These are phyloP conservation scores for Psettodes erumei DNA, from an alignment of 2,113 vertebrate genomes.

Conservation along the genomic window DNA sequence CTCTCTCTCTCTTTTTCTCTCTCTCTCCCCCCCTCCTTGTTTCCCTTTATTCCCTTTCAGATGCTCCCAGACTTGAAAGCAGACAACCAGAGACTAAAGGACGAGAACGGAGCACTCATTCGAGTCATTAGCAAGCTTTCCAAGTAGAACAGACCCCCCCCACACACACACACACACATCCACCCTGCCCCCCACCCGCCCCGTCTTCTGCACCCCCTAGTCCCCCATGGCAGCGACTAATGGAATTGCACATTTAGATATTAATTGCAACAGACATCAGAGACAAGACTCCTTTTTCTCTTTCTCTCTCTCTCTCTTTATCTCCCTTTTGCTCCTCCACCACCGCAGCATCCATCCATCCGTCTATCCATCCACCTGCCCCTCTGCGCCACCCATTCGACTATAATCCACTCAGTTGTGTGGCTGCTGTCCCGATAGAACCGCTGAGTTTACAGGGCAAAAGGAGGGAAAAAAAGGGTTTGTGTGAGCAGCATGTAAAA, in stretches of 20 bases:
- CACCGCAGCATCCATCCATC: conserved; percentile 52
- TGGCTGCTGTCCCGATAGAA: conserved; percentile 89
- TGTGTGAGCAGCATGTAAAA: conserved; percentile 56
- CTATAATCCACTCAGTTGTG: conserved; percentile 84
- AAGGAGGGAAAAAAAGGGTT: conserved; percentile 18
- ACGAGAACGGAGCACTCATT: conserved; percentile 92
- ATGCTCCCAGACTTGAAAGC: conserved; percentile 99
- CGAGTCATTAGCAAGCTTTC: conserved; percentile 82
- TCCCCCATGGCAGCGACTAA: conserved; percentile 85
- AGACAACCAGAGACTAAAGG: conserved; percentile 99
- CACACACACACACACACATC: too few species aligned
- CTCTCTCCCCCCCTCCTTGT: not conserved
- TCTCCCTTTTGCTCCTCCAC: conserved; percentile 27
- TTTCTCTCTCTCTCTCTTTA: conserved; percentile 19
- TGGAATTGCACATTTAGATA: conserved; percentile 91
- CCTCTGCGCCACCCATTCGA: conserved; percentile 1
- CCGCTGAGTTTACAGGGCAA: conserved; percentile 93
- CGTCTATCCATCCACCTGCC: conserved; percentile 4
- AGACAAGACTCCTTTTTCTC: conserved; percentile 66
- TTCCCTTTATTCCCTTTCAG: conserved; percentile 79
- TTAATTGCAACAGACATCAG: conserved; percentile 86
- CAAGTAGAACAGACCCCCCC: conserved; percentile 70
- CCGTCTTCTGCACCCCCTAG: conserved; percentile 53
- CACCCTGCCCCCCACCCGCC: not conserved
- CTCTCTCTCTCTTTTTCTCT: not conserved